Conservation (phyloP, 1,140 invertebrate species). For the Philopotamus ludificatus region DNA sequence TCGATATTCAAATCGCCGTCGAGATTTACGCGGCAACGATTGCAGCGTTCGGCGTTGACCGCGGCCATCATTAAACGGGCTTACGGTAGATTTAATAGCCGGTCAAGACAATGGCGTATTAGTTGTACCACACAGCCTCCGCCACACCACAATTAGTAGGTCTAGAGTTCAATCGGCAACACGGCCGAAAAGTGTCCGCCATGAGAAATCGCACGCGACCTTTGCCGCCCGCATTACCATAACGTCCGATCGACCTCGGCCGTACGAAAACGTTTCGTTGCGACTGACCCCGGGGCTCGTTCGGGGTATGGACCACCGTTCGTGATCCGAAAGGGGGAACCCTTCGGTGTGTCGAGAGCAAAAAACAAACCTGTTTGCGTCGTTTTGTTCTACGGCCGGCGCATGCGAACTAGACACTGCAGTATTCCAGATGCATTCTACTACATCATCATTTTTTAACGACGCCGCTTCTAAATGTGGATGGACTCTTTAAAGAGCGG, state of each 20-base stretch:
- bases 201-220: neutral
- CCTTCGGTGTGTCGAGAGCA: neutral
- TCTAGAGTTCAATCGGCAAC: neutral
- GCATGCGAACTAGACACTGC: constrained; percentile 9
- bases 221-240: neutral
- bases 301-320: neutral
- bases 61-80: neutral
- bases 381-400: constrained; percentile 3
- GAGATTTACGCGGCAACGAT: too few relatives aligned
- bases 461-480: too few relatives aligned
- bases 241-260: neutral
- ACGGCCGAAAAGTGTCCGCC: neutral
- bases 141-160: neutral
- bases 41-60: too few relatives aligned
- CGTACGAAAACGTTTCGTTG: neutral
- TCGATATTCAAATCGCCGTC: too few relatives aligned
- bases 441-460: too few relatives aligned
- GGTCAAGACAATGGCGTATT: neutral
- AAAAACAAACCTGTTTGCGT: constrained; percentile 13
- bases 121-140: neutral
- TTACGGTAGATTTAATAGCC: constrained; percentile 9
- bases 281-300: neutral
- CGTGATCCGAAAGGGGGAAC: constrained; percentile 1
- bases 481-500: too few relatives aligned
- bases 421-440: neutral